These are phyloP conservation scores for Drosophila neotestacea DNA, from an alignment of 2,888 invertebrate species.

Conservation along the genomic window DNA sequence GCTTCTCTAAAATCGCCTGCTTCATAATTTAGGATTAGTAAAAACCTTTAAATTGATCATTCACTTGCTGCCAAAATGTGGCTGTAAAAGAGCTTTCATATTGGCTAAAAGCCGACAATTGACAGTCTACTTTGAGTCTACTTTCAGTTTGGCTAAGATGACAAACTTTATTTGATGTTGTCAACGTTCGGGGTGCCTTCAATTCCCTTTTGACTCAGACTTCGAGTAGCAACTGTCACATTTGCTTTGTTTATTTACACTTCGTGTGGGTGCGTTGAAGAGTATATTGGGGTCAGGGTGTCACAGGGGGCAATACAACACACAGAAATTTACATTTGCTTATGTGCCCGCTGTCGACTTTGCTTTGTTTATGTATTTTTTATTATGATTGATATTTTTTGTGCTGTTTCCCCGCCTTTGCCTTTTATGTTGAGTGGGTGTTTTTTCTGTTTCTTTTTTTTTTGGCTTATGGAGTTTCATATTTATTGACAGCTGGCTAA, in stretches of 20 bases:
- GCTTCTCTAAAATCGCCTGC: not conserved
- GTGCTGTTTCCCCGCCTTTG: not conserved
- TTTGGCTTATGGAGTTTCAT: constrained; percentile 56
- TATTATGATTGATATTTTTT: constrained; percentile 73
- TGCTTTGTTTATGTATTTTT: constrained; percentile 72
- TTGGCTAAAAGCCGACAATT: constrained; percentile 56
- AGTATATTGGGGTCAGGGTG: not conserved
- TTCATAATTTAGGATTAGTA: constrained; percentile 5
- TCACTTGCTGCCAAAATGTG: constrained; percentile 25
- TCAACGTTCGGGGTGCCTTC: constrained; percentile 26
- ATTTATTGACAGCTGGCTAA: constrained; percentile 71
- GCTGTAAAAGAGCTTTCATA: constrained; percentile 29
- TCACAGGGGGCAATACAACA: constrained; percentile 28
- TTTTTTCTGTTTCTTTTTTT: constrained; percentile 2
- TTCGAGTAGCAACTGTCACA: constrained; percentile 61
- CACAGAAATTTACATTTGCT: constrained; percentile 65
- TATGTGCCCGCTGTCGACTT: constrained; percentile 60
- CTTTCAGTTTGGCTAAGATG: constrained; percentile 48
- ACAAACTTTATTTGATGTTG: constrained; percentile 64
- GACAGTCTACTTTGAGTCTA: constrained; percentile 46
- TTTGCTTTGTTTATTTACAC: constrained; percentile 57
- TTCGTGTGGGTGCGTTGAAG: constrained; percentile 16
- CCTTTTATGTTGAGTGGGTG: constrained; percentile 13
- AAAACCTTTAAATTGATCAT: constrained; percentile 7
- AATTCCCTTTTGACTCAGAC: constrained; percentile 25